Percentiles rank a stretch among this genome's conserved stretches.
Evolutionary conservation across 2,797 vertebrate genomes (phyloP).

Genomic region (Gambelia wislizenii): DNA sequence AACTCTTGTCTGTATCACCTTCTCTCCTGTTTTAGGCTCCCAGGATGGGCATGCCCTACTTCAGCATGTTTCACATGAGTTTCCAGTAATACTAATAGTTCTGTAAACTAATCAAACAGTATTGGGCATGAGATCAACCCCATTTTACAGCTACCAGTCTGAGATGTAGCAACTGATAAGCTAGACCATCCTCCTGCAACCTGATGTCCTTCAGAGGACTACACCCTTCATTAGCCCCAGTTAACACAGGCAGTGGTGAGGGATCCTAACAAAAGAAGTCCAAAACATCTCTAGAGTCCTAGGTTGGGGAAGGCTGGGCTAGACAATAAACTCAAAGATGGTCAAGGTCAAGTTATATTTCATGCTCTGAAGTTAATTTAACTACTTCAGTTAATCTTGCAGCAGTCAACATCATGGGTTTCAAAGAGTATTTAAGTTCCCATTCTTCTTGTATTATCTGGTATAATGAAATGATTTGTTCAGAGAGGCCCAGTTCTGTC

Average conservation of each 20-base stretch:
- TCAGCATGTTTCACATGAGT: background rate
- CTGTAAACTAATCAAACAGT: background rate
- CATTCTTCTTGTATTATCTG: background rate
- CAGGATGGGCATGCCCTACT: background rate
- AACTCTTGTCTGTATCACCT: background rate
- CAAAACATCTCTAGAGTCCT: background rate
- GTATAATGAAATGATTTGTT: background rate
- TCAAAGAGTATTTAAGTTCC: background rate
- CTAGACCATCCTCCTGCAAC: background rate
- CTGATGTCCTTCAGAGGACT: background rate
- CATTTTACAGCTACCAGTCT: background rate
- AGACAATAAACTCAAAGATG: background rate
- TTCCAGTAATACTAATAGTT: background rate
- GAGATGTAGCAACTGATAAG: background rate
- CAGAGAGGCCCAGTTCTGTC: background rate
- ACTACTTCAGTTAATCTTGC: background rate
- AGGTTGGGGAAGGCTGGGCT: background rate
- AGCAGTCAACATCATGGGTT: background rate
- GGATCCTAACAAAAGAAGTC: background rate
- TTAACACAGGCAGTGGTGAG: background rate
- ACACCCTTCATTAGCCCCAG: background rate
- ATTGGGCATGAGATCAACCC: no score
- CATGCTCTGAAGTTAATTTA: background rate
- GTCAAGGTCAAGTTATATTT: background rate
- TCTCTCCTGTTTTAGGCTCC: background rate